phyloP scores from a whole-genome alignment of 2,888 invertebrate genomes.

The Drosophila gaucha region DNA sequence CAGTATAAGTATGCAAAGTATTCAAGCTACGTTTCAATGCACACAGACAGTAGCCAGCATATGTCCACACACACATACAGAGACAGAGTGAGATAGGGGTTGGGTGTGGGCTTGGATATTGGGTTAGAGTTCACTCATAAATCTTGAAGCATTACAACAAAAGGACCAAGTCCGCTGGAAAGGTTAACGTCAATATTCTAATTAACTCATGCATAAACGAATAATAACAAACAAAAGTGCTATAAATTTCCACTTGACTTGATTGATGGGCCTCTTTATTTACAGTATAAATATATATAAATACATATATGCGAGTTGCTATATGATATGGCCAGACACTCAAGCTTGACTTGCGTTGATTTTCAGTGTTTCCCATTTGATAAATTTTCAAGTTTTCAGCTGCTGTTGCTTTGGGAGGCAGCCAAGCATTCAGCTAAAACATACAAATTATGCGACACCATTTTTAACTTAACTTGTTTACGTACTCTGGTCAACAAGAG shows the following conservation, averaged over 20 bases:
- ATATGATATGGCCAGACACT: background rate
- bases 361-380: background rate
- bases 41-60: conserved; percentile 46
- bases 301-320: background rate
- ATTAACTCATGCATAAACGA: conserved; percentile 81
- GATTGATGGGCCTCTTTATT: conserved; percentile 65
- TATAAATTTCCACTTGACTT: conserved; percentile 81
- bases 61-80: conserved; percentile 30
- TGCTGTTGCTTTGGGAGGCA: background rate
- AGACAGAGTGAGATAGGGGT: background rate
- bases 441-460: conserved; percentile 27
- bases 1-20: conserved; percentile 30
- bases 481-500: conserved; percentile 8
- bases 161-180: conserved; percentile 54
- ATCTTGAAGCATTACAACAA: conserved; percentile 70
- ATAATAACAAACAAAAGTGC: conserved; percentile 81
- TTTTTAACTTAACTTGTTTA: conserved; percentile 29
- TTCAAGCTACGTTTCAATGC: conserved; percentile 52
- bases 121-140: conserved; percentile 48
- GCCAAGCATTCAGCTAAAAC: conserved; percentile 12
- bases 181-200: conserved; percentile 78
- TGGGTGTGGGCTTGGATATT: background rate
- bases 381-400: background rate
- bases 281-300: conserved; percentile 4
- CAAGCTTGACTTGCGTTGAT: conserved; percentile 15